These are phyloP conservation scores for Scomber japonicus DNA, from an alignment of 2,113 vertebrate species.

Conservation along the genomic window DNA sequence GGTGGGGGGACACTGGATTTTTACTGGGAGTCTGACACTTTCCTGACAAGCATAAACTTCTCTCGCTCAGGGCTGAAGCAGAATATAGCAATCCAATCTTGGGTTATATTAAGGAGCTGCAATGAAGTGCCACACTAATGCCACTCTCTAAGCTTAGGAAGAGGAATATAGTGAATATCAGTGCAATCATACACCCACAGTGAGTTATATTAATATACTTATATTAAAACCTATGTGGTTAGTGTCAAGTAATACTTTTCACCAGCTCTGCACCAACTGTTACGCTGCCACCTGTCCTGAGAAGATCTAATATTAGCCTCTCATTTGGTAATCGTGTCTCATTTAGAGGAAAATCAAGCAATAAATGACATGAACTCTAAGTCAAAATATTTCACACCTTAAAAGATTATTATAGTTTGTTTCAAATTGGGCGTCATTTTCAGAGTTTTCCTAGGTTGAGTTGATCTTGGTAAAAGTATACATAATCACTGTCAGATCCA, in stretches of 20 bases:
- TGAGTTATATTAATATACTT: conserved; percentile 59
- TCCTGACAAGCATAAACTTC: conserved; percentile 45
- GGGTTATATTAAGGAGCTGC: conserved; percentile 59
- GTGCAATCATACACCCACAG: conserved; percentile 50
- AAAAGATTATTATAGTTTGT: not conserved
- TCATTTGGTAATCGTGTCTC: conserved; percentile 35
- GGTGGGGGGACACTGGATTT: conserved; percentile 40
- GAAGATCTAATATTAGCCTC: not conserved
- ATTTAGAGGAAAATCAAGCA: not conserved
- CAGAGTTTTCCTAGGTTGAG: not conserved
- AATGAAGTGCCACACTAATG: conserved; percentile 28
- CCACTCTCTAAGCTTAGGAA: conserved; percentile 36
- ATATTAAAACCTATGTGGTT: conserved; percentile 50
- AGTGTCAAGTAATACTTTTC: conserved; percentile 47
- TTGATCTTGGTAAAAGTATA: not conserved
- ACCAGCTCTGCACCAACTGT: conserved; percentile 31
- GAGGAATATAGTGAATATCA: conserved; percentile 39
- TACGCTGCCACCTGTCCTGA: not conserved
- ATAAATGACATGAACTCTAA: not conserved
- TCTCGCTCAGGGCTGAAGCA: conserved; percentile 23
- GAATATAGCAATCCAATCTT: conserved; percentile 47
- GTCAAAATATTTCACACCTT: not conserved
- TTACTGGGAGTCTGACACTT: conserved; percentile 16
- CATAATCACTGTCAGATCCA: too few relatives aligned
- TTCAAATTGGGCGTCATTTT: not conserved